phyloP scores from a whole-genome alignment of 2,797 vertebrate genomes.

The Schizopygopsis pylzovi region DNA sequence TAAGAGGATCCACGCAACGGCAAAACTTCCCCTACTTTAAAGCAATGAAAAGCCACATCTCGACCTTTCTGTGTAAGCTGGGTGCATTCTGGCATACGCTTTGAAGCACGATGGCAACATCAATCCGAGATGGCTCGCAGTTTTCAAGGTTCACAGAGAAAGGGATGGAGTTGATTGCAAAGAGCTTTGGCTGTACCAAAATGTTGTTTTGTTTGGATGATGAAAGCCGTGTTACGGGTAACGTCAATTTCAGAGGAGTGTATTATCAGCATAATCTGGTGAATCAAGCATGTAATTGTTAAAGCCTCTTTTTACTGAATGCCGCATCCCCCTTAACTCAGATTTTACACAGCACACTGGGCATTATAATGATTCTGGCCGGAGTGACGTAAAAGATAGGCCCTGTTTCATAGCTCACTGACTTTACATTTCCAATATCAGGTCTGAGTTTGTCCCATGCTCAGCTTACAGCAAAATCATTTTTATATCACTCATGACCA shows the following conservation, averaged over 20 bases:
- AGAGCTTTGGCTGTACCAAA: background rate
- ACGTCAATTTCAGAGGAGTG: slow-evolving; percentile 23
- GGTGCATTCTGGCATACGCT: slow-evolving; percentile 9
- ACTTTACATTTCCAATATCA: slow-evolving; percentile 51
- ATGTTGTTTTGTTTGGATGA: slow-evolving; percentile 31
- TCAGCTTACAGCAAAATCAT: slow-evolving; percentile 47
- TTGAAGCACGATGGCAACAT: slow-evolving; percentile 8
- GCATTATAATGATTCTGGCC: slow-evolving; percentile 42
- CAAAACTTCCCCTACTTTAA: slow-evolving; percentile 5
- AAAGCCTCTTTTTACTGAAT: slow-evolving; percentile 31
- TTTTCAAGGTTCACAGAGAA: slow-evolving; percentile 5
- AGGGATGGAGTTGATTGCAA: background rate
- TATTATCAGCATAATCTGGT: slow-evolving; percentile 32
- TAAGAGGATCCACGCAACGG: background rate
- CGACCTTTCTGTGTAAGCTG: background rate
- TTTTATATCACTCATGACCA: slow-evolving; percentile 51
- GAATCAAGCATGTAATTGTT: slow-evolving; percentile 43
- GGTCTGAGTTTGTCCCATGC: slow-evolving; percentile 45
- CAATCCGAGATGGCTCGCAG: background rate
- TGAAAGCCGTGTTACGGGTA: slow-evolving; percentile 11
- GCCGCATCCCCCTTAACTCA: background rate
- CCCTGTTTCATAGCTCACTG: slow-evolving; percentile 51
- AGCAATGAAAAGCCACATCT: slow-evolving; percentile 26
- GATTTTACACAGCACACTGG: slow-evolving; percentile 38
- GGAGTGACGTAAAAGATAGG: slow-evolving; percentile 19